Base-by-base conservation (phyloP, 2,797 vertebrate genomes). In the Mormyrus proboscirostris region DNA sequence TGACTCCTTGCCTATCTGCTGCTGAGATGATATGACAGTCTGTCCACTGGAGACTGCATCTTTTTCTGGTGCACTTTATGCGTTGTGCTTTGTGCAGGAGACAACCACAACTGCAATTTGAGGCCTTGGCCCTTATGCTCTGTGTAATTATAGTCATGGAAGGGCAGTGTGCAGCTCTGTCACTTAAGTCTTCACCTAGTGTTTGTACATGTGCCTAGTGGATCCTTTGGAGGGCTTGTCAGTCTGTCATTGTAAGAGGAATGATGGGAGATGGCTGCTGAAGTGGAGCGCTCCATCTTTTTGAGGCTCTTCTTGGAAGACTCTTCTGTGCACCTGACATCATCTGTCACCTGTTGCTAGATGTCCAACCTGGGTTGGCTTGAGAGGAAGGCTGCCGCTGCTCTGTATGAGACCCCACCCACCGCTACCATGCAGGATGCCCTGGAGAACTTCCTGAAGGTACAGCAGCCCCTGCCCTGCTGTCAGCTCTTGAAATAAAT, bases 371-470 rank as follows among this genome's bases (percentile, higher is more conserved):
- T 98, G 90, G 96, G 96, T 55, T 99, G 98, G 98, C 88, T 98
- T 86, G 98, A 99, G 93, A 97, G 94, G 90, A 98, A 97, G 93
- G 96, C 98, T 0, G 97, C 97, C 0, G 92, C 96, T 29, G 97
- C 97, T 0, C 93, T 98, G 86, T 98, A 96, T 87, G 95, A 96
- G 91, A 93, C 88, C 0, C 96, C 96, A 1, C 97, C 96, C 2
- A 94, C 90, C 0, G 95, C 97, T 90, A 97, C 96, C 0, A 90
- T 98, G 33, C 94, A 97, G 0, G 97, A 99, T 0, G 98, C 98
- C 0, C 95, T 99, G 0, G 94, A 97, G 88, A 97, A 97, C 93
- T 98, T 99, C 93, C 94, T 98, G 14, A 96, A 97, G 97, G 98
- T 98, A 92, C 4, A 29, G 22, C 1, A 25, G 9, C 47, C 85